These are phyloP conservation scores for Limenitis arthemis DNA, from an alignment of 2,888 invertebrate genomes.

Conservation along the genomic window DNA sequence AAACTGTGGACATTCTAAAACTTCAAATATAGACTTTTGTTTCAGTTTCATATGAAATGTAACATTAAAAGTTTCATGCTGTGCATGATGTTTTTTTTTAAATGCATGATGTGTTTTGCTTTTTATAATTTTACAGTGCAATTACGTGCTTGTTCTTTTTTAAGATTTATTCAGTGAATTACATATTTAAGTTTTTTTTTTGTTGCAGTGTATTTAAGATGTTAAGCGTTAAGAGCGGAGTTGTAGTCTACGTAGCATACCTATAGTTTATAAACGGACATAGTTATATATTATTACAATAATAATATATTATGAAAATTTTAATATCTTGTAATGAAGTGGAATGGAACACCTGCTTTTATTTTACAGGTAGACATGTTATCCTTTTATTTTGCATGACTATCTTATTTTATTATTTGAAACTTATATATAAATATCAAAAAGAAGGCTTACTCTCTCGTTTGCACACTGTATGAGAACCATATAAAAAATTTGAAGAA, in stretches of 20 bases:
- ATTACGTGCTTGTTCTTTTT: not conserved
- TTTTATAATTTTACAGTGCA: not conserved
- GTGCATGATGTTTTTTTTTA: too few species aligned
- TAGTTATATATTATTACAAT: slow-evolving; percentile 71
- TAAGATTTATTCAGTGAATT: slow-evolving; percentile 33
- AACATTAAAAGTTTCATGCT: too few species aligned
- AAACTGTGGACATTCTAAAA: too few species aligned
- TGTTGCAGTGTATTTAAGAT: slow-evolving; percentile 72
- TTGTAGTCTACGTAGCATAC: slow-evolving; percentile 69
- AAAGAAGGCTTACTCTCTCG: too few species aligned
- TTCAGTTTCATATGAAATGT: too few species aligned
- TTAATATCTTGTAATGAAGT: slow-evolving; percentile 50
- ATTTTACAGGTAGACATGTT: slow-evolving; percentile 54
- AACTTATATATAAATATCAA: too few species aligned
- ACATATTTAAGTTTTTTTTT: slow-evolving; percentile 45
- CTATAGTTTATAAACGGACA: slow-evolving; percentile 68
- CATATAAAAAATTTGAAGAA: too few species aligned
- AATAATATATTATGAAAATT: slow-evolving; percentile 66
- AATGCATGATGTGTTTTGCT: too few species aligned
- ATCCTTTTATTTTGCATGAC: slow-evolving; percentile 39
- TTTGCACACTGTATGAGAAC: too few species aligned
- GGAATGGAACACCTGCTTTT: slow-evolving; percentile 61
- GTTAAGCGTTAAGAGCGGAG: slow-evolving; percentile 63
- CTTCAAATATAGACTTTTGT: too few species aligned
- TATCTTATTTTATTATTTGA: slow-evolving; percentile 15